phyloP scores from a whole-genome alignment of 2,113 vertebrate genomes.

The Hippocampus guttulatus region DNA sequence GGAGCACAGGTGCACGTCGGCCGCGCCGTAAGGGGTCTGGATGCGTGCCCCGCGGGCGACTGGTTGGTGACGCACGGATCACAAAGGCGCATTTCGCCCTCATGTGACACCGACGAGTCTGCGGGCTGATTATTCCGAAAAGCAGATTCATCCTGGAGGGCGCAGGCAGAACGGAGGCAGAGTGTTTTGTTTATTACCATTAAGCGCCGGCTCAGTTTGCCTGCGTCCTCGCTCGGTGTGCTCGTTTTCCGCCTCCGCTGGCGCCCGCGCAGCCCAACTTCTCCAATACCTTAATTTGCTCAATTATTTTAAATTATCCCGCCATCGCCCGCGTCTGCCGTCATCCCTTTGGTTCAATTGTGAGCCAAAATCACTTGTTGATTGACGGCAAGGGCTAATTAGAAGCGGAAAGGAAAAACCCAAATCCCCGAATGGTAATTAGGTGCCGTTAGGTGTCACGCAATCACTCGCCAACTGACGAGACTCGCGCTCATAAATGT shows the following conservation, averaged over 20 bases:
- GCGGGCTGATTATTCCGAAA: constrained; percentile 66
- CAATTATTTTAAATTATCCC: constrained; percentile 78
- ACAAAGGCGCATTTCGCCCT: constrained; percentile 60
- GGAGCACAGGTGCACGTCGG: constrained; percentile 26
- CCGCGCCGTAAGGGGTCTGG: constrained; percentile 41
- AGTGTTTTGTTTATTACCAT: constrained; percentile 72
- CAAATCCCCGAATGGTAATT: constrained; percentile 61
- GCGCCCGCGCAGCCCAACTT: constrained; percentile 64
- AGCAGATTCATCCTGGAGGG: constrained; percentile 50
- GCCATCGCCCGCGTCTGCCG: constrained; percentile 61
- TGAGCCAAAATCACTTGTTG: constrained; percentile 73
- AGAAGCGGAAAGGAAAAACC: constrained; percentile 58
- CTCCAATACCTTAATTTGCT: constrained; percentile 68
- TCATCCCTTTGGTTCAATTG: constrained; percentile 65
- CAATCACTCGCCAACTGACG: constrained; percentile 43
- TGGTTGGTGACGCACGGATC: constrained; percentile 58
- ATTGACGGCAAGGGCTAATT: constrained; percentile 74
- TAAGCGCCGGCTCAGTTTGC: constrained; percentile 65
- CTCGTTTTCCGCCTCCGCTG: constrained; percentile 59
- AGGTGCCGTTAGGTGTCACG: constrained; percentile 66
- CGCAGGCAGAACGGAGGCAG: constrained; percentile 57
- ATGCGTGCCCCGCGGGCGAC: constrained; percentile 56
- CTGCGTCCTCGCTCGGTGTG: constrained; percentile 54
- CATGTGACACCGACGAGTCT: constrained; percentile 58
- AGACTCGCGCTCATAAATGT: constrained; percentile 26